Conservation (phyloP, 2,888 invertebrate genomes). For the Branchipolynoe longqiensis region DNA sequence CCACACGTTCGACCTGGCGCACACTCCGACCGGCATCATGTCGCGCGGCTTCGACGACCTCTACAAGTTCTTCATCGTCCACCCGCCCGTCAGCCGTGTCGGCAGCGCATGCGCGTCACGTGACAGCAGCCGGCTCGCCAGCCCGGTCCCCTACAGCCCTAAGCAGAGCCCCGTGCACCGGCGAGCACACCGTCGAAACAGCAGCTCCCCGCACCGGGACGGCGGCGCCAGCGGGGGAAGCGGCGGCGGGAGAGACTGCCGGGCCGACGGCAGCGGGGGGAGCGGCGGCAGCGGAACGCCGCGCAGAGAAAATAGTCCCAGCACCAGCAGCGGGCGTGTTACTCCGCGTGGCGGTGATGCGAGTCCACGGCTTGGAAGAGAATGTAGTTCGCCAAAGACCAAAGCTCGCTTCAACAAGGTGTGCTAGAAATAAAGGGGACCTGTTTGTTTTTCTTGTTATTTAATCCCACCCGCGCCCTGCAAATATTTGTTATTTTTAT, state of each 20-base stretch:
- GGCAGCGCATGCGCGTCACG: slow-evolving; percentile 53
- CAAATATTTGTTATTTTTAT: no score
- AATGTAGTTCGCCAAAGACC: slow-evolving; percentile 29
- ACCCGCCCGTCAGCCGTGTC: slow-evolving; percentile 53
- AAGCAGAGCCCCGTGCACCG: slow-evolving; percentile 54
- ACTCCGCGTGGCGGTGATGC: not conserved
- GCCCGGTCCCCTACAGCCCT: slow-evolving; percentile 66
- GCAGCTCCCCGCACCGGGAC: slow-evolving; percentile 16
- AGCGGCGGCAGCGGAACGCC: slow-evolving; percentile 17
- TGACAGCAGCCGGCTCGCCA: slow-evolving; percentile 62
- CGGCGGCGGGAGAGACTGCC: not conserved
- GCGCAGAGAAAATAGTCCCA: slow-evolving; percentile 21
- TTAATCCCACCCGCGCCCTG: no score
- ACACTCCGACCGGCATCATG: slow-evolving; percentile 95
- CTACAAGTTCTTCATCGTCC: slow-evolving; percentile 77
- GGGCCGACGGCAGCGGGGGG: not conserved
- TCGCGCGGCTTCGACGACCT: slow-evolving; percentile 84
- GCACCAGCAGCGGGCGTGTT: slow-evolving; percentile 22
- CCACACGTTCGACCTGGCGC: slow-evolving; percentile 96
- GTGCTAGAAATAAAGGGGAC: no score
- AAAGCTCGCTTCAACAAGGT: slow-evolving; percentile 3
- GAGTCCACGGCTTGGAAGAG: slow-evolving; percentile 2
- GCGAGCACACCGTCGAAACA: not conserved
- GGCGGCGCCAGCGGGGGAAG: not conserved
- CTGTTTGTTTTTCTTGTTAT: no score